A percentile compares a stretch with the other conserved stretches of the same genome.
phyloP scores from a whole-genome alignment of 2,797 vertebrate species.

The Cossypha niveicapilla region DNA sequence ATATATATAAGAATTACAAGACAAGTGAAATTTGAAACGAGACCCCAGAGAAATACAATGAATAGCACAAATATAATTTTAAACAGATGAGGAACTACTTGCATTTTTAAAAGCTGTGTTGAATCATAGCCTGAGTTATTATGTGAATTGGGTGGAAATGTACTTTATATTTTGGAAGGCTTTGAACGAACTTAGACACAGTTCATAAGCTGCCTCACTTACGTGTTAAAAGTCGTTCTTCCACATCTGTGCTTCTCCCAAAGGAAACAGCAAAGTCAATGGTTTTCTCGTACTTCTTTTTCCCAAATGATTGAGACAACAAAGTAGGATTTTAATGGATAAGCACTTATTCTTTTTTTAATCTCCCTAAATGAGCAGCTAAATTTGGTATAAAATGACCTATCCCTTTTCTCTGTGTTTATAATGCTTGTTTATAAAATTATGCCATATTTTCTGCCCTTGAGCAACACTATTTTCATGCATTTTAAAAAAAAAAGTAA shows the following conservation, averaged over 20 bases:
- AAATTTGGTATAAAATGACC: constrained; percentile 39
- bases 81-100: constrained; percentile 16
- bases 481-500: background rate
- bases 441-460: constrained; percentile 8
- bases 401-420: background rate
- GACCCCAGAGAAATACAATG: background rate
- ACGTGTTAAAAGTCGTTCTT: constrained; percentile 52
- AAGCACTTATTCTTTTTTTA: constrained; percentile 13
- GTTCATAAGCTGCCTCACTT: constrained; percentile 41
- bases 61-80: constrained; percentile 6
- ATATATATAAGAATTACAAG: background rate
- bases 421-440: constrained; percentile 25
- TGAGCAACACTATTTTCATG: constrained; percentile 16
- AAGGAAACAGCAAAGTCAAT: constrained; percentile 43
- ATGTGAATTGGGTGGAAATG: constrained; percentile 28
- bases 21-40: background rate
- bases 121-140: constrained; percentile 22
- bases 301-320: background rate
- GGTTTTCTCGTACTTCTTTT: constrained; percentile 25
- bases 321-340: constrained; percentile 25
- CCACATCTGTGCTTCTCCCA: constrained; percentile 40
- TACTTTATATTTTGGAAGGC: background rate
- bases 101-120: constrained; percentile 7
- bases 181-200: constrained; percentile 12
- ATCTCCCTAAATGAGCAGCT: constrained; percentile 16